Percentiles rank a stretch among this genome's conserved stretches.
Conservation (phyloP, 2,113 vertebrate species). For the Echinops telfairi region DNA sequence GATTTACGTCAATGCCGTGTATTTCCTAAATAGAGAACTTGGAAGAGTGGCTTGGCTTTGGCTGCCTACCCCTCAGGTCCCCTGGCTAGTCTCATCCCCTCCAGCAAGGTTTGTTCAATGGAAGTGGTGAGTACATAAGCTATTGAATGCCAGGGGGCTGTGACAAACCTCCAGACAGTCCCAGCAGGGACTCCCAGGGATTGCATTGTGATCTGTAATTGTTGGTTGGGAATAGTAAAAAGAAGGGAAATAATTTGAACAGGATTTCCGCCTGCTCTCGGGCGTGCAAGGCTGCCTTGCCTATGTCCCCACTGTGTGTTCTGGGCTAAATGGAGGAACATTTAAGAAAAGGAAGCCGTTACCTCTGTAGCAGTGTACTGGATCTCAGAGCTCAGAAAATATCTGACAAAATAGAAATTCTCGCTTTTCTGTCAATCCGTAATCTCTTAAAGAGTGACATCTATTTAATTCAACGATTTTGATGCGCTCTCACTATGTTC, state of each 20-base stretch:
- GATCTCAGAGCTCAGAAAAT: conserved; percentile 42
- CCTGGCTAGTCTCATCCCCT: not conserved
- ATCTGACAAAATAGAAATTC: conserved; percentile 61
- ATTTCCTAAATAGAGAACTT: conserved; percentile 66
- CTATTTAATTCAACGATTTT: not conserved
- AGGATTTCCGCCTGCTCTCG: not conserved
- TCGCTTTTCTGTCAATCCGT: conserved; percentile 39
- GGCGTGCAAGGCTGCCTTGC: conserved; percentile 4
- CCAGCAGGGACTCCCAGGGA: conserved; percentile 37
- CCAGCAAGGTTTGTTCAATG: conserved; percentile 67
- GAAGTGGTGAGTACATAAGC: conserved; percentile 55
- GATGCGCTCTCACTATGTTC: not conserved
- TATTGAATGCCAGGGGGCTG: conserved; percentile 29
- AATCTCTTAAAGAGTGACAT: not conserved
- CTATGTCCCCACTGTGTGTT: not conserved
- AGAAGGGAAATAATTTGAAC: conserved; percentile 61
- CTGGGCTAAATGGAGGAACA: not conserved
- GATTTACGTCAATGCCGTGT: conserved; percentile 55
- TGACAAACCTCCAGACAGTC: conserved; percentile 43
- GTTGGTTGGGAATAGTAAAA: not conserved
- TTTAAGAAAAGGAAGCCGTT: conserved; percentile 56
- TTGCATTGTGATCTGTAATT: conserved; percentile 69
- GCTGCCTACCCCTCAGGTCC: conserved; percentile 18
- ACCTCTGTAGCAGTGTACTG: conserved; percentile 36
- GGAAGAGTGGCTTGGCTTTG: conserved; percentile 58